Conservation (phyloP, 2,797 vertebrate genomes). For the Acanthiza pusilla region DNA sequence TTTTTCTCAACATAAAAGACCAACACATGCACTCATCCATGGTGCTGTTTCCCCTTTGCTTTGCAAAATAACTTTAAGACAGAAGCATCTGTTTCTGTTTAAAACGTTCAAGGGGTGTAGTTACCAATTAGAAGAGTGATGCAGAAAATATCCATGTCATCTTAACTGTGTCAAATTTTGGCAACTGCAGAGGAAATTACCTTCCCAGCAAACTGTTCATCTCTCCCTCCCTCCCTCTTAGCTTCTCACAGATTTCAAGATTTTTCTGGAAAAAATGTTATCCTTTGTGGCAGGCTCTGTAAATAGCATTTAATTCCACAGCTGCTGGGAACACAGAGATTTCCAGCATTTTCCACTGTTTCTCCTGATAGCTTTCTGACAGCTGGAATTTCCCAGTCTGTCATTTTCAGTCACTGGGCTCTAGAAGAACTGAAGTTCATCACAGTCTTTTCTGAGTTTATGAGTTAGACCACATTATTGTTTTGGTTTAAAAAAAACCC, state of each 20-base stretch:
- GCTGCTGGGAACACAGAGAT: not conserved
- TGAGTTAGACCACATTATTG: not conserved
- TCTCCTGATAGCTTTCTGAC: not conserved
- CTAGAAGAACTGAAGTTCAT: not conserved
- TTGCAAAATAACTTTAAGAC: not conserved
- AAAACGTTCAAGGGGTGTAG: not conserved
- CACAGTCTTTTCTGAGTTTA: not conserved
- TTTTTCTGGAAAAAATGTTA: not conserved
- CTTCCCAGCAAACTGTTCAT: not conserved
- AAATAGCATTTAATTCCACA: not conserved
- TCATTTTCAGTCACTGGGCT: not conserved
- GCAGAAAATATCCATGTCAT: not conserved
- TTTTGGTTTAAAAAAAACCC: not conserved
- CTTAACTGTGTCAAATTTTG: conserved; percentile 8
- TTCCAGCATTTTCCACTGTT: not conserved
- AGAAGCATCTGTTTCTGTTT: conserved; percentile 15
- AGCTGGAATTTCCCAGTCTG: not conserved
- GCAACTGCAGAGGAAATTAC: not conserved
- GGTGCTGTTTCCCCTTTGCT: not conserved
- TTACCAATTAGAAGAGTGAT: not conserved
- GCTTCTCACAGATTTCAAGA: not conserved
- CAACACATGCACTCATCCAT: not conserved
- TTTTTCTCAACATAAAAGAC: not conserved
- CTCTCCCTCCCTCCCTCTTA: not conserved
- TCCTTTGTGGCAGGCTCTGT: not conserved